These are phyloP conservation scores for Microchirus variegatus DNA, from an alignment of 2,797 vertebrate species.

Conservation along the genomic window DNA sequence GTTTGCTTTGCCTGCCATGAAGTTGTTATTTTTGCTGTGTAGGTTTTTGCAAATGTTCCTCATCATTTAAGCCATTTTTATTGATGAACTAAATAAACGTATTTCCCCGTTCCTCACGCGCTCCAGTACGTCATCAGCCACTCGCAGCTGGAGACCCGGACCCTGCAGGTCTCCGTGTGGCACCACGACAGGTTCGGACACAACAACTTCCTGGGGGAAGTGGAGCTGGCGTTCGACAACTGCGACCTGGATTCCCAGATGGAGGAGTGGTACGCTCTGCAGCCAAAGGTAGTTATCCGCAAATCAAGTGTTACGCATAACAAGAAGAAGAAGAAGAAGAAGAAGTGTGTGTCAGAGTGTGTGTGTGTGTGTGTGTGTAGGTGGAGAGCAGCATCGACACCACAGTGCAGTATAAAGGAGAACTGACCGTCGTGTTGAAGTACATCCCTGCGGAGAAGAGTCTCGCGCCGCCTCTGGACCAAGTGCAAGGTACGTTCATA, in stretches of 20 bases:
- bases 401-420: conserved; percentile 94
- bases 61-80: no score
- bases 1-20: no score
- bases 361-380: conserved; percentile 65
- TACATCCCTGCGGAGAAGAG: conserved; percentile 93
- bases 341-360: not conserved
- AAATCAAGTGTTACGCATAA: no score
- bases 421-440: conserved; percentile 91
- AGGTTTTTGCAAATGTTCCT: no score
- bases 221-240: conserved; percentile 94
- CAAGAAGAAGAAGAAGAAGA: no score
- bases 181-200: conserved; percentile 95
- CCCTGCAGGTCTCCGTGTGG: conserved; percentile 95
- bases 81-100: no score
- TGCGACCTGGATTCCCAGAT: conserved; percentile 93
- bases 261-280: conserved; percentile 91
- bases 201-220: conserved; percentile 96
- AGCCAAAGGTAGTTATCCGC: conserved; percentile 86
- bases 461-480: conserved; percentile 84
- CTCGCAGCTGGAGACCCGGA: conserved; percentile 94
- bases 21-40: no score
- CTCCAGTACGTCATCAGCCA: conserved; percentile 95
- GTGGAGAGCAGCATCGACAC: conserved; percentile 82
- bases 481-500: conserved; percentile 86
- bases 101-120: conserved; percentile 21